A percentile compares a stretch with the other conserved stretches of the same genome.
These are phyloP conservation scores for Pangasius djambal DNA, from an alignment of 2,797 vertebrate genomes.

Conservation along the genomic window DNA sequence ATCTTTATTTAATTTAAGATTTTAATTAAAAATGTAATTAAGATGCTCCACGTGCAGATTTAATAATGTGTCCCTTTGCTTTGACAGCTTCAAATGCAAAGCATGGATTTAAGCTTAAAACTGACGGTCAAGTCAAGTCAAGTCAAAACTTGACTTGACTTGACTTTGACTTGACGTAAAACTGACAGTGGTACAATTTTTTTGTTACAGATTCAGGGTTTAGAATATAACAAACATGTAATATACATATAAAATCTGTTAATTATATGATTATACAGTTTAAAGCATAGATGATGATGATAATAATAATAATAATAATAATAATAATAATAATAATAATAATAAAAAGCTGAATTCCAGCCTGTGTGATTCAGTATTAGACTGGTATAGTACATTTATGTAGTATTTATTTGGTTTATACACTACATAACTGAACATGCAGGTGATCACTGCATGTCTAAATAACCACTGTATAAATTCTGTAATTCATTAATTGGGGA, in stretches of 20 bases:
- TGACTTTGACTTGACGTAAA: too few relatives aligned
- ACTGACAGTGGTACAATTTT: background rate
- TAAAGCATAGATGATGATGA: background rate
- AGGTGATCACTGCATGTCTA: background rate
- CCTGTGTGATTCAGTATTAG: background rate
- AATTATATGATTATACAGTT: background rate
- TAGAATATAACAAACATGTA: too few relatives aligned
- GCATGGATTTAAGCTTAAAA: background rate
- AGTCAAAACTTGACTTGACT: too few relatives aligned
- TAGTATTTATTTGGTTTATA: background rate
- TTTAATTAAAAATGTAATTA: conserved; percentile 10
- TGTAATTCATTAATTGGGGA: too few relatives aligned
- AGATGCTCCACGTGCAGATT: background rate
- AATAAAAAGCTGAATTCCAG: background rate
- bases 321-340: too few relatives aligned
- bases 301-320: too few relatives aligned
- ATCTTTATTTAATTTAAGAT: conserved; percentile 7
- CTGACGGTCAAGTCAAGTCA: too few relatives aligned
- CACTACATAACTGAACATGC: background rate
- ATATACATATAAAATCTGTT: too few relatives aligned
- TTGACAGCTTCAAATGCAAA: background rate
- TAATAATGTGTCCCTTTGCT: background rate
- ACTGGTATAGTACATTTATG: background rate
- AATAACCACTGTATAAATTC: background rate
- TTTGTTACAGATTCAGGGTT: background rate